Evolutionary conservation across 2,113 vertebrate species (phyloP).

Genomic region (Nansenia antarctica): DNA sequence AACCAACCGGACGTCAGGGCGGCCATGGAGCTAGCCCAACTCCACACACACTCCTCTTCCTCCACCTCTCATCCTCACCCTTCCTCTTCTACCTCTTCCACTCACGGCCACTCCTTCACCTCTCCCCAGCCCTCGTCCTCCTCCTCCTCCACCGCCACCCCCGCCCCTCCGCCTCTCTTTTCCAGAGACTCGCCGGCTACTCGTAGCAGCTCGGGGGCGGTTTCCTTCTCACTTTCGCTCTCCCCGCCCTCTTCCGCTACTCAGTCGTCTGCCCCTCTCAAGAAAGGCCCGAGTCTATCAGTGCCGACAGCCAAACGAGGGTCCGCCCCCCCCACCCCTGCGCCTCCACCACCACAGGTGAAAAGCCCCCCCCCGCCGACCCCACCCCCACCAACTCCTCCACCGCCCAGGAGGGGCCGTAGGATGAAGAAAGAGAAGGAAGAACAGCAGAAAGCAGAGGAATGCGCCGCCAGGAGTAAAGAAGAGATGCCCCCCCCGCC

Average conservation of each 20-base stretch:
- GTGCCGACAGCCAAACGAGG: conserved; percentile 26
- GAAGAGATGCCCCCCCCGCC: conserved; percentile 71
- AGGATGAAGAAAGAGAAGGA: conserved; percentile 71
- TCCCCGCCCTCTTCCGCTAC: conserved; percentile 46
- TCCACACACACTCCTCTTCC: conserved; percentile 48
- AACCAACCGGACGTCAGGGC: conserved; percentile 73
- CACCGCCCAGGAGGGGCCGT: conserved; percentile 63
- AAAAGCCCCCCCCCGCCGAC: conserved; percentile 53
- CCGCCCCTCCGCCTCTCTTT: conserved; percentile 63
- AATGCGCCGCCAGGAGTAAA: conserved; percentile 40
- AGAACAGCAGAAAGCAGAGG: conserved; percentile 55
- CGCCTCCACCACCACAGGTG: conserved; percentile 35
- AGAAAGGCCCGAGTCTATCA: conserved; percentile 45
- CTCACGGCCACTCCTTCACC: conserved; percentile 62
- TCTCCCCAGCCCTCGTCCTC: conserved; percentile 58
- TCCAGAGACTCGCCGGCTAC: conserved; percentile 56
- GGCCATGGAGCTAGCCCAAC: conserved; percentile 75
- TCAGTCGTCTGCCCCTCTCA: conserved; percentile 22
- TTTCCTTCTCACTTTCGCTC: conserved; percentile 74
- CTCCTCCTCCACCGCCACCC: conserved; percentile 27
- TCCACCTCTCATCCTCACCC: conserved; percentile 47
- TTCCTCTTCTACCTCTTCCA: conserved; percentile 30
- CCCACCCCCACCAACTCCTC: background rate
- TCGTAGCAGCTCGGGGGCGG: conserved; percentile 42
- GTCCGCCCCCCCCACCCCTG: background rate